Conservation (phyloP, 2,797 vertebrate species). For the Siniperca scherzeri region DNA sequence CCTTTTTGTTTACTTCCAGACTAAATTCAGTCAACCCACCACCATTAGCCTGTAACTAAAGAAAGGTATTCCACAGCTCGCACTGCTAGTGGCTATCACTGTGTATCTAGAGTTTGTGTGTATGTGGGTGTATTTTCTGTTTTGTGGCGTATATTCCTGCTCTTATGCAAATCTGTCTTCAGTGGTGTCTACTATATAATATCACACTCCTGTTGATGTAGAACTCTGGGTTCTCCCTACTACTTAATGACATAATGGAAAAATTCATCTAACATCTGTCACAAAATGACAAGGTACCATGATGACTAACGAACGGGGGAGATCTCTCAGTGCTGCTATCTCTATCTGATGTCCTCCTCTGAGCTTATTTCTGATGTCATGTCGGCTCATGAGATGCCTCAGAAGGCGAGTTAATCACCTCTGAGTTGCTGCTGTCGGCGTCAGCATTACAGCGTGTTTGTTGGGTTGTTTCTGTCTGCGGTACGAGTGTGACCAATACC, state of each 20-base stretch:
- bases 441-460: not conserved
- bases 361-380: conserved; percentile 19
- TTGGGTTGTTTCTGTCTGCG: conserved; percentile 19
- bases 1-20: conserved; percentile 78
- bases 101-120: conserved; percentile 26
- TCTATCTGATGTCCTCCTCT: conserved; percentile 23
- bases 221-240: conserved; percentile 33
- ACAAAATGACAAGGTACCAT: conserved; percentile 2
- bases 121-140: conserved; percentile 23
- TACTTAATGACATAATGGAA: not conserved
- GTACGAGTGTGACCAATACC: not conserved
- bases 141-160: conserved; percentile 1
- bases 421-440: conserved; percentile 31
- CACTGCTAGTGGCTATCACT: conserved; percentile 11
- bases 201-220: conserved; percentile 4
- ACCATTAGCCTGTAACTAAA: conserved; percentile 85
- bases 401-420: conserved; percentile 21
- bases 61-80: conserved; percentile 74
- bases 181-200: conserved; percentile 2
- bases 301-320: conserved; percentile 9
- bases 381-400: not conserved
- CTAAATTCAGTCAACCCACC: conserved; percentile 78
- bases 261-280: not conserved
- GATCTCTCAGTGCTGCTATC: conserved; percentile 29
- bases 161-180: conserved; percentile 12